phyloP scores from a whole-genome alignment of 2,113 vertebrate species.

The Vulpes vulpes region DNA sequence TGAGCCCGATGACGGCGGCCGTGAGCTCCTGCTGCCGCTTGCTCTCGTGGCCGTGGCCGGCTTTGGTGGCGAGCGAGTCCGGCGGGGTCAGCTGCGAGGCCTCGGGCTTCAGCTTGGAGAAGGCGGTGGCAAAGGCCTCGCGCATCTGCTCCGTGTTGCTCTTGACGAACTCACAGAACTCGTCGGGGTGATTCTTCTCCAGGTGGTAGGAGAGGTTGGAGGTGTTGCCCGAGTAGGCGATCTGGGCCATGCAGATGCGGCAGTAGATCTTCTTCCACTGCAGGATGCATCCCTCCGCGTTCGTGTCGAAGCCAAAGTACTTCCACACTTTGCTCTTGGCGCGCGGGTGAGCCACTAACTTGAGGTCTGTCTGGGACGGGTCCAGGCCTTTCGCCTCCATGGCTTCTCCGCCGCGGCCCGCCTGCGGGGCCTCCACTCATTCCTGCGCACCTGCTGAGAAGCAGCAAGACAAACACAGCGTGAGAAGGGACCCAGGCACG shows the following conservation, averaged over 20 bases:
- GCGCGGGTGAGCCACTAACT: conserved; percentile 94
- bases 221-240: conserved; percentile 95
- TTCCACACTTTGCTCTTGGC: conserved; percentile 97
- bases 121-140: conserved; percentile 90
- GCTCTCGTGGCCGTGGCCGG: conserved; percentile 85
- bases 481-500: conserved; percentile 83
- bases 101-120: conserved; percentile 91
- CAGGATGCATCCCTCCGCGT: conserved; percentile 94
- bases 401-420: conserved; percentile 84
- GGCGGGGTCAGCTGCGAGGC: conserved; percentile 83
- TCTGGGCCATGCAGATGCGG: conserved; percentile 94
- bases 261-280: conserved; percentile 96
- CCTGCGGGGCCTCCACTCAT: conserved; percentile 88
- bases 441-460: conserved; percentile 92
- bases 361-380: conserved; percentile 90
- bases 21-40: conserved; percentile 91
- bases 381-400: conserved; percentile 92
- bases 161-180: conserved; percentile 93
- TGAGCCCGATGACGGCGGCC: conserved; percentile 88
- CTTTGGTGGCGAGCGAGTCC: conserved; percentile 86
- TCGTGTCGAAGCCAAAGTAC: conserved; percentile 95
- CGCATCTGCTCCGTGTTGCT: conserved; percentile 94
- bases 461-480: conserved; percentile 91
- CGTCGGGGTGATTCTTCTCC: conserved; percentile 93
- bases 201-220: conserved; percentile 96